phyloP scores from a whole-genome alignment of 2,797 vertebrate genomes.

The Lacerta agilis region DNA sequence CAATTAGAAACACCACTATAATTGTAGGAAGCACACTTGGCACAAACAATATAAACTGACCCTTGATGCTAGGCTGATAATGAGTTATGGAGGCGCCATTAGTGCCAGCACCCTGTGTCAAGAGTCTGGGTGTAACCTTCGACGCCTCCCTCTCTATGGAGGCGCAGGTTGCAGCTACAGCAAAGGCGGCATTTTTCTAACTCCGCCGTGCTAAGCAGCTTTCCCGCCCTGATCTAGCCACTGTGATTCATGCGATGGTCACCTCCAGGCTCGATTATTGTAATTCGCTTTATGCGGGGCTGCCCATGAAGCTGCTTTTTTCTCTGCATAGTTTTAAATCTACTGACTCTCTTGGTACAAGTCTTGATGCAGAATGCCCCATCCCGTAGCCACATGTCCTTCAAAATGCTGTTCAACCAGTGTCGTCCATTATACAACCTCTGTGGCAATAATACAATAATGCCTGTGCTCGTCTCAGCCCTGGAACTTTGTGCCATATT shows the following conservation, averaged over 20 bases:
- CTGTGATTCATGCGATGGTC: too few species aligned
- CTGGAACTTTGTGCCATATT: not conserved
- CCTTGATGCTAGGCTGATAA: not conserved
- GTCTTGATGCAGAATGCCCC: not conserved
- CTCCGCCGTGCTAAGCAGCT: too few species aligned
- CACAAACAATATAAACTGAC: not conserved
- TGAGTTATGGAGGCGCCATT: not conserved
- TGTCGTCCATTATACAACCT: not conserved
- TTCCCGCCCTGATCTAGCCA: too few species aligned
- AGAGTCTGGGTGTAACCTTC: too few species aligned
- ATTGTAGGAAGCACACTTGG: not conserved
- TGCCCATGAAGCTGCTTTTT: not conserved
- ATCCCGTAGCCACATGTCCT: not conserved
- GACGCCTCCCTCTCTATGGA: too few species aligned
- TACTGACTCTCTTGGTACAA: not conserved
- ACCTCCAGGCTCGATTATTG: too few species aligned
- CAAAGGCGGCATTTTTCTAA: too few species aligned
- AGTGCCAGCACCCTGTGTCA: too few species aligned
- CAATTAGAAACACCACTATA: not conserved
- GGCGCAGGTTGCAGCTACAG: too few species aligned
- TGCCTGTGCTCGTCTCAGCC: not conserved
- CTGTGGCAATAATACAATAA: not conserved
- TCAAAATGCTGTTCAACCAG: conserved; percentile 10
- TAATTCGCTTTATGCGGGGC: too few species aligned
- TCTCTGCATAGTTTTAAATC: not conserved